Conservation (phyloP, 2,888 invertebrate genomes). For the Synergus umbraculus region DNA sequence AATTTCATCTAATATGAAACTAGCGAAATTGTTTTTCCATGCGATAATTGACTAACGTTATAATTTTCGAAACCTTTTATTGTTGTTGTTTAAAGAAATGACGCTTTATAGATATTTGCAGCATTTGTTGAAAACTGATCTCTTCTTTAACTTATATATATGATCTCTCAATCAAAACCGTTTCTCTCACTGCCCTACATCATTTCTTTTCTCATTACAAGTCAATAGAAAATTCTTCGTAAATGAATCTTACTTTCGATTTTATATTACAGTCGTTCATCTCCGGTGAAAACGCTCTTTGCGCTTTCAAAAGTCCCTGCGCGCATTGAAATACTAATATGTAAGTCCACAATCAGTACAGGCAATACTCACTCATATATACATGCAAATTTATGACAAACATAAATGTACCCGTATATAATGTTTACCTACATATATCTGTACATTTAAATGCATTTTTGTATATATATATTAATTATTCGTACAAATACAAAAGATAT, state of each 20-base stretch:
- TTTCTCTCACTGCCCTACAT: conserved; percentile 38
- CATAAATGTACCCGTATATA: background rate
- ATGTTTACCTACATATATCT: background rate
- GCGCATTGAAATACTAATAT: conserved; percentile 17
- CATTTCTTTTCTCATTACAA: conserved; percentile 52
- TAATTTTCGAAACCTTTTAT: background rate
- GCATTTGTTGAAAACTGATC: too few relatives aligned
- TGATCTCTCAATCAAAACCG: conserved; percentile 1
- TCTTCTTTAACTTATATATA: background rate
- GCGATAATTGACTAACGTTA: background rate
- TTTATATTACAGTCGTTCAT: conserved; percentile 52
- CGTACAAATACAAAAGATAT: background rate
- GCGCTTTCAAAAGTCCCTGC: conserved; percentile 68
- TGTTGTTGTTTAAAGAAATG: background rate
- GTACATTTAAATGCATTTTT: background rate
- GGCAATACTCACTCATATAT: background rate
- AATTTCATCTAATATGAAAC: background rate
- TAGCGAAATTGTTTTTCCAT: background rate
- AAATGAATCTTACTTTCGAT: conserved; percentile 63
- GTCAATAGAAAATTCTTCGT: conserved; percentile 55
- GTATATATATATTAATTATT: background rate
- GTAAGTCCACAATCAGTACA: background rate
- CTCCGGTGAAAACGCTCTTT: conserved; percentile 62
- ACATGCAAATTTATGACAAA: background rate
- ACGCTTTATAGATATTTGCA: background rate